Evolutionary conservation across 2,888 invertebrate genomes (phyloP), one percentile per base, ranked within the genome.

Genomic region (Pollenia labialis): DNA sequence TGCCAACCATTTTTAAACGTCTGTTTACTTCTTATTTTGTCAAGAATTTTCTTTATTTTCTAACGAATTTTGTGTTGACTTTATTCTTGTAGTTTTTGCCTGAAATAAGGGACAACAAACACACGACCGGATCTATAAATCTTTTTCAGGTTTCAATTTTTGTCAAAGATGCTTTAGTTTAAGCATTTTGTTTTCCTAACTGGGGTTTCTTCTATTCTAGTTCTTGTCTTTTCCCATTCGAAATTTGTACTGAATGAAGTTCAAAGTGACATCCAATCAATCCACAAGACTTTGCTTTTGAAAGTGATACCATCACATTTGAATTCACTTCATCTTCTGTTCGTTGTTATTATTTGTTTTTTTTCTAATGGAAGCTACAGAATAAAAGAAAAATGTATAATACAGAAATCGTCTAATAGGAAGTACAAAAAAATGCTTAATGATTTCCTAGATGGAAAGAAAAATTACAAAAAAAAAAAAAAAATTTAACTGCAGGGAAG

Each of bases 371-470:
- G 56, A 44, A 56, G 40, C 12, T 54, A 62, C 14, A 42, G 16
- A 6, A n/a, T n/a, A 14, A 52, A 10, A 16, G 44, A 1, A 44
- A 52, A 44, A 71, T 16, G 16, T 50, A 14, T 11, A 64, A 1
- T 10, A 62, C 2, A 32, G 32, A 32, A 32, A 32, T 32, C 32
- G 32, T 32, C 32, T 32, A 6, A 32, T 6, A 32, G 68, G 46
- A 69, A 76, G 50, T 46, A 71, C 48, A 64, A 3, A 71, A 64
- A 76, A 71, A 71, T 76, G 23, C 58, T 76, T 76, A 82, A 82
- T 82, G 76, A 82, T 64, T 71, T 82, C 82, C 82, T 42, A 62
- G 32, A 32, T 32, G 6, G 32, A 32, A 32, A 32, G 32, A 4
- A 32, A 32, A 32, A 6, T 32, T 23, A 23, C 23, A 23, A 23